Base-by-base conservation (phyloP, 2,113 vertebrate species). In the Corythornis madagascariensis region DNA sequence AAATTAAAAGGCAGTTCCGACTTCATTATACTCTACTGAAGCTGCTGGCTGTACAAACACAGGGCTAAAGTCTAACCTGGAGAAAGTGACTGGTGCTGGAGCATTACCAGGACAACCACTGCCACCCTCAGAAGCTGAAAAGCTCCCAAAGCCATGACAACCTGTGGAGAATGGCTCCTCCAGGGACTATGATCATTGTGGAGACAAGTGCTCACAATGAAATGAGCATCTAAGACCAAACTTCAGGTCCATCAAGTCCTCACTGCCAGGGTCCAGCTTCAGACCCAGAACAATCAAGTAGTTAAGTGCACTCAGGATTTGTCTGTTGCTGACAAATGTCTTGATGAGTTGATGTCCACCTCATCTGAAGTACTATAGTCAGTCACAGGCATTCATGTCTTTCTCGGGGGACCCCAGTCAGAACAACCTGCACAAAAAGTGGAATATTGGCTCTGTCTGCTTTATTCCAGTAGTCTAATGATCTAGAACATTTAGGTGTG, bases 1-100 rank as follows among this genome's bases (percentile, higher is more conserved):
- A 91, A 96, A 97, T 97, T 93, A 96, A 97, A 97, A 96, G 61
- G 45, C 47, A 94, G 65, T 96, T 96, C 72, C 66, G 86, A 73
- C 85, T 87, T 93, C 50, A 74, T 96, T 95, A 96, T 48, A 50
- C 56, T 52, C 57, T 86, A 28, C 92, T 96, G 92, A 91, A 96
- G 85, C 88, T 93, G 91, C 55, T 2, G 4, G 57, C 45, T 67
- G 42, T 60, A 88, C 42, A 96, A 96, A 91, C 24, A 3, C 16
- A 83, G 76, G 35, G 64, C 35, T 80, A 47, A 80, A 64, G 77
- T 64, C 72, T 72, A 48, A 89, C 10, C 60, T 65, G 50, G 67
- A 67, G 65, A 82, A 59, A 83, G 21, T 70, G n/a, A 17, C 50
- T 60, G 42, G 38, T 81, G 26, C 43, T 78, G 40, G 73, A 83